Evolutionary conservation across 2,797 vertebrate genomes (phyloP), one percentile per base, ranked within the genome.

Genomic region (Valencia hispanica): DNA sequence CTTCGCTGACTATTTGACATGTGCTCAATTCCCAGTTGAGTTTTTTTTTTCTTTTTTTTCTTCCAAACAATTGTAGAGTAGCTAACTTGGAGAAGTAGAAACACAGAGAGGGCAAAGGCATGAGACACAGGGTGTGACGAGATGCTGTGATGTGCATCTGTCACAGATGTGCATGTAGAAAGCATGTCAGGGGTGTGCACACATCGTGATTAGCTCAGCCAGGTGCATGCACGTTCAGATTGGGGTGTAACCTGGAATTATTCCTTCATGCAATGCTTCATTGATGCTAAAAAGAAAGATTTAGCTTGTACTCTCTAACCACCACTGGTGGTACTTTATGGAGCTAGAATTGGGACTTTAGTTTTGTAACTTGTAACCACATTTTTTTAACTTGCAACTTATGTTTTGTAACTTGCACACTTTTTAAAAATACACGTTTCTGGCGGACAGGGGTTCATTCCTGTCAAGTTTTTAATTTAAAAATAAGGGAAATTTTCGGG

Each of bases 141-240:
- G 76, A 59, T 73, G 77, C 70, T 68, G 75, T 81, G 80, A 81
- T 75, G 74, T 81, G 73, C 79, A 69, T 79, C 72, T 83, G 81
- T 91, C 87, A 88, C 86, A 92, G 90, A 89, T 90, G 91, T 88
- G 83, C 84, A 87, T 84, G 79, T 79, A 73, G 83, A 74, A 84
- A 82, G 75, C 74, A 87, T 87, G 87, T 86, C 83, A 79, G 74
- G 72, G 79, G 71, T 84, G 79, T 68, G 81, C 68, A 92, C 77
- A 84, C 86, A 86, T 86, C 87, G 73, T 86, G 84, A 88, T 78
- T 87, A 82, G 84, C 87, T 87, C 84, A 89, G 80, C 83, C 91
- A 90, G 86, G 89, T 91, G 86, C 77, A 80, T 68, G 82, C 48
- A 74, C 83, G 82, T 80, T 77, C 79, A 48, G 78, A 57, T 77